These are phyloP conservation scores for Tridacna gigas DNA, from an alignment of 2,888 invertebrate genomes.

Conservation along the genomic window DNA sequence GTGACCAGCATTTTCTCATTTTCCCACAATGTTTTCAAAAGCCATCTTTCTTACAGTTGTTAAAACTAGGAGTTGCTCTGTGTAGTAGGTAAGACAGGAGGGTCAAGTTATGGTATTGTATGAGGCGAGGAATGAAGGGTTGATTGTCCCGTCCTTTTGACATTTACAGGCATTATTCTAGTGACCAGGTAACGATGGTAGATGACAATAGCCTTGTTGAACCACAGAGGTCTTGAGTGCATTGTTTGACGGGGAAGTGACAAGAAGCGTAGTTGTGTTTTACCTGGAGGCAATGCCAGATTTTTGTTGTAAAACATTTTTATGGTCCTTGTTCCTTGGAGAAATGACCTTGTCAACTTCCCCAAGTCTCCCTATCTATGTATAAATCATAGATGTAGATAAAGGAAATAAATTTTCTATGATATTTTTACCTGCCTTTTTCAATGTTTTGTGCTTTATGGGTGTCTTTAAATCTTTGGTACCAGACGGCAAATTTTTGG, in stretches of 20 bases:
- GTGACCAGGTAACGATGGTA: constrained; percentile 19
- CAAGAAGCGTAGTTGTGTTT: constrained; percentile 29
- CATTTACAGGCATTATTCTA: constrained; percentile 21
- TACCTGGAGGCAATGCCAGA: constrained; percentile 38
- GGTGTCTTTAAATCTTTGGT: no score
- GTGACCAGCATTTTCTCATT: no score
- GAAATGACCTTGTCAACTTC: constrained; percentile 32
- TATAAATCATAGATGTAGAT: constrained; percentile 2
- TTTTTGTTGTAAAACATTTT: constrained; percentile 49
- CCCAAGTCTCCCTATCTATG: neutral
- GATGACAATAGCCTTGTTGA: constrained; percentile 13
- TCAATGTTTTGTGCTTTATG: no score
- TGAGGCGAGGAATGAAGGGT: neutral
- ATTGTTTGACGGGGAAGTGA: constrained; percentile 22
- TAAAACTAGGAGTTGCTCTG: no score
- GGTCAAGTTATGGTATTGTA: neutral
- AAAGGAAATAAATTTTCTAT: no score
- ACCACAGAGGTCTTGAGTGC: constrained; percentile 21
- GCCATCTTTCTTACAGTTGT: no score
- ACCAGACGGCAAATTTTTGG: no score
- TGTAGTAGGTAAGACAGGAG: no score
- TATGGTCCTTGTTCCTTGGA: constrained; percentile 40
- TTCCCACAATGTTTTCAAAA: no score
- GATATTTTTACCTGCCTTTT: no score
- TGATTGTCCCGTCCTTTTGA: constrained; percentile 1